Conservation (phyloP, 2,888 invertebrate species). For the Drosophila trichaetosa region DNA sequence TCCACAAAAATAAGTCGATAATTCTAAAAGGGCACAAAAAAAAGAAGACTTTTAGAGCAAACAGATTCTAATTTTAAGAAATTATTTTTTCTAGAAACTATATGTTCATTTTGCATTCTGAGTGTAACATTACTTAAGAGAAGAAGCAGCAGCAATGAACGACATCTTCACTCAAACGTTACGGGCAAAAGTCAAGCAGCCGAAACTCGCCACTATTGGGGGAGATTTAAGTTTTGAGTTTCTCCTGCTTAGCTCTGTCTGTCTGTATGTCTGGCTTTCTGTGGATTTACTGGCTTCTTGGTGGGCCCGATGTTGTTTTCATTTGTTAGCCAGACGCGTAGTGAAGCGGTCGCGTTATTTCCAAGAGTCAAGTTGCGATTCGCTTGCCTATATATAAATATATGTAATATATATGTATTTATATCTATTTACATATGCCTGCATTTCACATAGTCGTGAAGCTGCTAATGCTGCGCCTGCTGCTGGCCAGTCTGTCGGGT, state of each 20-base stretch:
- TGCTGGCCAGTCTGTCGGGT: conserved; percentile 54
- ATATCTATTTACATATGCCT: conserved; percentile 51
- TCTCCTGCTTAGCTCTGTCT: conserved; percentile 48
- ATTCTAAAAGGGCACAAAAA: not conserved
- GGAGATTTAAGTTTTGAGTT: conserved; percentile 41
- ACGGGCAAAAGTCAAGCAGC: conserved; percentile 73
- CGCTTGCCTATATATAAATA: not conserved
- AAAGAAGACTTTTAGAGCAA: not conserved
- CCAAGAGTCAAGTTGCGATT: conserved; percentile 29
- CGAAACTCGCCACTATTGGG: conserved; percentile 42
- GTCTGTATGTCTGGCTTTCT: not conserved
- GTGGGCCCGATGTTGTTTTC: conserved; percentile 58
- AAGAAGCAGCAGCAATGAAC: conserved; percentile 8
- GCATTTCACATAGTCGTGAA: conserved; percentile 62
- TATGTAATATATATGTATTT: not conserved
- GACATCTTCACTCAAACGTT: conserved; percentile 77
- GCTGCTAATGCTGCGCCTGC: conserved; percentile 63
- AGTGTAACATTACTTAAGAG: not conserved
- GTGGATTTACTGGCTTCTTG: conserved; percentile 20
- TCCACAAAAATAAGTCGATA: too few species aligned
- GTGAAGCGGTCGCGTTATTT: conserved; percentile 61
- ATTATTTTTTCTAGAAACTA: not conserved
- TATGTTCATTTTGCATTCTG: not conserved
- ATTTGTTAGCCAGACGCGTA: conserved; percentile 68
- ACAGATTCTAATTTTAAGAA: not conserved